Conservation (phyloP, 2,113 vertebrate species). For the Eolophus roseicapilla region DNA sequence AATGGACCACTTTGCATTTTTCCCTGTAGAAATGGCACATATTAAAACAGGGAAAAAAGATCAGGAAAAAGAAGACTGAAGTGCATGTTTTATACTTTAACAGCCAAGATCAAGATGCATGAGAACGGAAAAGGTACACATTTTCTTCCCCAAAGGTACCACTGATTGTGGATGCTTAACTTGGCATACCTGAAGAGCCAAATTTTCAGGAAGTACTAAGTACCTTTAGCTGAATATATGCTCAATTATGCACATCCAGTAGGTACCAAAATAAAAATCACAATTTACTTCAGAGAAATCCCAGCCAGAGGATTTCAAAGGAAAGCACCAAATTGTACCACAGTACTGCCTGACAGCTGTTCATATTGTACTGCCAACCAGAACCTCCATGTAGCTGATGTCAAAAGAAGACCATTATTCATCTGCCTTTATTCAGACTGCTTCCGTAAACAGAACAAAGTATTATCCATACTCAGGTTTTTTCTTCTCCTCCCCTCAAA, state of each 20-base stretch:
- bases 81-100: background rate
- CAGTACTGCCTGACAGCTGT: conserved; percentile 21
- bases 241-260: background rate
- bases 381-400: background rate
- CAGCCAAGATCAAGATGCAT: background rate
- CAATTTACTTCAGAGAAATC: background rate
- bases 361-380: conserved; percentile 1
- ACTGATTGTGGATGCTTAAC: background rate
- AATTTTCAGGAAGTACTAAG: background rate
- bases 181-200: background rate
- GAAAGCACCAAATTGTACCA: conserved; percentile 7
- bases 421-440: background rate
- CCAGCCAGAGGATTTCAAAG: conserved; percentile 26
- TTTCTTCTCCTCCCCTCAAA: background rate
- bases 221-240: background rate
- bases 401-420: conserved; percentile 3
- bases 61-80: background rate
- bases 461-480: background rate
- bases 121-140: background rate
- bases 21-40: background rate
- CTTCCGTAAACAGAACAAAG: background rate
- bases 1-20: background rate
- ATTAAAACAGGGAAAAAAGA: background rate
- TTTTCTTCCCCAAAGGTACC: background rate
- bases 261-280: background rate